Conservation (phyloP, 2,113 vertebrate genomes). For the Spermophilus dauricus region DNA sequence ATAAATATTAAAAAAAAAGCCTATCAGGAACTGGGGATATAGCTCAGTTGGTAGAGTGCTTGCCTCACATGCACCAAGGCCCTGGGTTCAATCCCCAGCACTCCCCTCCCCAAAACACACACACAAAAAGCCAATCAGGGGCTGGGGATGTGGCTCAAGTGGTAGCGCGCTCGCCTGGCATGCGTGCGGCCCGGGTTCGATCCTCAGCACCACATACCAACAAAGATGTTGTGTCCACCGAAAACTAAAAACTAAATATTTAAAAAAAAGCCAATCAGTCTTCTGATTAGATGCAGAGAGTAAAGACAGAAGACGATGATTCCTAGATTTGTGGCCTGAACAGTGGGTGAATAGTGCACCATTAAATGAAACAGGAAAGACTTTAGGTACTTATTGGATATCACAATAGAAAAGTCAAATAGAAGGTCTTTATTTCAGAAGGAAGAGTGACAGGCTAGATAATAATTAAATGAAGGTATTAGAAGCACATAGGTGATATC, state of each 20-base stretch:
- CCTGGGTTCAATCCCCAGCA: no score
- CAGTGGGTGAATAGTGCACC: not conserved
- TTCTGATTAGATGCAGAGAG: not conserved
- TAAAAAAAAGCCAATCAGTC: not conserved
- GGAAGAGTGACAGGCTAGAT: not conserved
- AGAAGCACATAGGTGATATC: not conserved
- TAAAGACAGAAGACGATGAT: not conserved
- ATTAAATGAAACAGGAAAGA: slow-evolving; percentile 22
- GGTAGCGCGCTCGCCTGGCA: no score
- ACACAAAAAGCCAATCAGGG: not conserved
- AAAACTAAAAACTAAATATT: no score
- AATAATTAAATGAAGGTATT: not conserved
- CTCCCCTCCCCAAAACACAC: no score
- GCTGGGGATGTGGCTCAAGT: no score
- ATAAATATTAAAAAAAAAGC: no score
- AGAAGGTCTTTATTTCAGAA: not conserved
- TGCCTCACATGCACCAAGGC: no score
- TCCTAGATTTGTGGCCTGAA: not conserved
- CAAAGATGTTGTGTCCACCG: no score
- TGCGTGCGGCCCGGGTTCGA: no score
- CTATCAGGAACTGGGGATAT: no score
- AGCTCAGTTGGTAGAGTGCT: no score
- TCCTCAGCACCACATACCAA: no score
- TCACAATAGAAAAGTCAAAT: not conserved
- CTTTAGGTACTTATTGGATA: not conserved